Evolutionary conservation across 2,888 invertebrate genomes (phyloP).

Genomic region (Poecilobothrus nobilitatus): DNA sequence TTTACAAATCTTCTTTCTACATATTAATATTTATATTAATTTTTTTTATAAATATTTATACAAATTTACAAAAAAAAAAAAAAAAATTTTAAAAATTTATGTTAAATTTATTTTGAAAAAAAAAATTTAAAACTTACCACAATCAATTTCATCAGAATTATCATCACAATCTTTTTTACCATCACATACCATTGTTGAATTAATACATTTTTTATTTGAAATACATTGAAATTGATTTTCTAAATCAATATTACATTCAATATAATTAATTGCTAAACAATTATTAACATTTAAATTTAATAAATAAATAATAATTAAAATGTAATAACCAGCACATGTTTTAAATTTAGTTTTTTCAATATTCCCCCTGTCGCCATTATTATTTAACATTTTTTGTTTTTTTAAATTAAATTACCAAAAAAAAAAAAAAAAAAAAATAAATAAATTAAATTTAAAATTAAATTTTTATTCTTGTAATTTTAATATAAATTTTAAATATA

Average conservation of each 20-base stretch:
- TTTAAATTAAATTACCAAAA: no score
- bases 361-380: neutral
- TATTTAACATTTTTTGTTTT: no score
- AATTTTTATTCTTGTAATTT: no score
- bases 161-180: conserved; percentile 37
- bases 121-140: conserved; percentile 30
- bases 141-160: conserved; percentile 38
- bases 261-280: neutral
- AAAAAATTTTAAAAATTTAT: no score
- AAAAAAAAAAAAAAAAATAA: no score
- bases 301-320: conserved; percentile 1
- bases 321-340: neutral
- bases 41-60: no score
- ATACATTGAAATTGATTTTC: conserved; percentile 7
- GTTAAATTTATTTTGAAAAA: no score
- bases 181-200: conserved; percentile 37
- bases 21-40: no score
- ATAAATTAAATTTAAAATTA: no score
- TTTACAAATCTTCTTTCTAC: no score
- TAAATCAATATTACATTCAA: neutral
- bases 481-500: no score
- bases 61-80: no score
- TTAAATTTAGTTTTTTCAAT: neutral
- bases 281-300: neutral
- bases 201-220: conserved; percentile 40